Evolutionary conservation across 2,113 vertebrate genomes (phyloP).

Genomic region (Ptychochromis oligacanthus): DNA sequence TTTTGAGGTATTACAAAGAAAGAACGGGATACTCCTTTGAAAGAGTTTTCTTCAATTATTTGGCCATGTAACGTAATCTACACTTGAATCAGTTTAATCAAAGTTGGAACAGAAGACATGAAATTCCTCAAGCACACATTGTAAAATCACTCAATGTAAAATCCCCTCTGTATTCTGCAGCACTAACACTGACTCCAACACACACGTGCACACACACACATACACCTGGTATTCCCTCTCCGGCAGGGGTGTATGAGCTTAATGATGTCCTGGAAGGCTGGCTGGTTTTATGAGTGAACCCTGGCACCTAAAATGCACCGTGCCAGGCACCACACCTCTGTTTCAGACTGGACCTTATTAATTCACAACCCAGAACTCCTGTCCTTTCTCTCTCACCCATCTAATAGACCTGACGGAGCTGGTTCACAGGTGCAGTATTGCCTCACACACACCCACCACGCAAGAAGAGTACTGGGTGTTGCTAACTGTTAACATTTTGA

Average conservation of each 20-base stretch:
- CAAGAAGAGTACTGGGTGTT: neutral
- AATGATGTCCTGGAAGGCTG: slow-evolving; percentile 45
- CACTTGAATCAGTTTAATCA: slow-evolving; percentile 11
- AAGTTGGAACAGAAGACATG: slow-evolving; percentile 6
- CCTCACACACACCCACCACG: neutral
- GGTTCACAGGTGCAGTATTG: slow-evolving; percentile 21
- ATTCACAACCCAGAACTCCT: slow-evolving; percentile 9
- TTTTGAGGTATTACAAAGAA: neutral
- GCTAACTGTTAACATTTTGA: neutral
- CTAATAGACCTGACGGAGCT: slow-evolving; percentile 17
- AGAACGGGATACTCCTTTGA: neutral
- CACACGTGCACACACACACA: neutral
- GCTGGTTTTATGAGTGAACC: slow-evolving; percentile 35
- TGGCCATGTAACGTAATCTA: slow-evolving; percentile 21
- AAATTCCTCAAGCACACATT: slow-evolving; percentile 14
- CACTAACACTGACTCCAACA: neutral
- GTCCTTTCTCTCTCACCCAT: neutral
- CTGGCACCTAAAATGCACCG: slow-evolving; percentile 7
- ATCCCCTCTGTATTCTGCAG: slow-evolving; percentile 7
- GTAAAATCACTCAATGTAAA: slow-evolving; percentile 21
- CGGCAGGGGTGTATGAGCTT: slow-evolving; percentile 29
- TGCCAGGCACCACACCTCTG: slow-evolving; percentile 43
- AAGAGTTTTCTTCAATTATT: slow-evolving; percentile 7
- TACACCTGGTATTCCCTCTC: neutral
- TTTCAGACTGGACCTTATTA: slow-evolving; percentile 32